These are phyloP conservation scores for Tyrannus savana DNA, from an alignment of 2,113 vertebrate genomes.

Conservation along the genomic window DNA sequence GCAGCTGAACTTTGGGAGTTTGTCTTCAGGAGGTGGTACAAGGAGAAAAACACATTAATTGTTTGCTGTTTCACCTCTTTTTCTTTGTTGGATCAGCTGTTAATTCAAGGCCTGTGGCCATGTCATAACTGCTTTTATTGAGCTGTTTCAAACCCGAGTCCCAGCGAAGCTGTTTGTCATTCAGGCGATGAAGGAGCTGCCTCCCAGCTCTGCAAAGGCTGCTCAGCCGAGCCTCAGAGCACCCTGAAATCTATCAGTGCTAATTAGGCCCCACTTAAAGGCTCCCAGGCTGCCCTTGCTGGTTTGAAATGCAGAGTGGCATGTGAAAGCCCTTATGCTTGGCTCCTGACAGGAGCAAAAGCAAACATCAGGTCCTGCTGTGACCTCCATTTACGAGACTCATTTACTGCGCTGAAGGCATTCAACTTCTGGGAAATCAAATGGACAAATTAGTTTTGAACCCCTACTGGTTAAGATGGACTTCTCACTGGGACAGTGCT, in stretches of 20 bases:
- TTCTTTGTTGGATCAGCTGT: constrained; percentile 44
- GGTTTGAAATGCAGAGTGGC: constrained; percentile 51
- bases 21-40: neutral
- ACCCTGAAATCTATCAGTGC: constrained; percentile 58
- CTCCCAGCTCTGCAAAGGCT: constrained; percentile 28
- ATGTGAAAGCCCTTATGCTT: constrained; percentile 4
- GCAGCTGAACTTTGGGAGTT: neutral
- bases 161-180: constrained; percentile 52
- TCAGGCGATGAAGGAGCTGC: constrained; percentile 43
- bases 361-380: constrained; percentile 51
- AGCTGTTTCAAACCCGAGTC: constrained; percentile 28
- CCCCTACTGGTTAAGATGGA: constrained; percentile 50
- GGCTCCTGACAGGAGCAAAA: constrained; percentile 60
- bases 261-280: constrained; percentile 64
- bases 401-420: constrained; percentile 55
- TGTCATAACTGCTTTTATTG: constrained; percentile 48
- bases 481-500: constrained; percentile 36
- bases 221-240: constrained; percentile 19
- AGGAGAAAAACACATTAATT: neutral
- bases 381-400: constrained; percentile 65
- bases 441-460: constrained; percentile 63
- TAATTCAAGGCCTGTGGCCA: constrained; percentile 52
- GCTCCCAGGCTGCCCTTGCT: constrained; percentile 8
- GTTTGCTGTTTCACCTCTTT: constrained; percentile 22
- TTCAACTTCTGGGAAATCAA: constrained; percentile 60